These are phyloP conservation scores for Brachyistius frenatus DNA, from an alignment of 2,113 vertebrate genomes.

Conservation along the genomic window DNA sequence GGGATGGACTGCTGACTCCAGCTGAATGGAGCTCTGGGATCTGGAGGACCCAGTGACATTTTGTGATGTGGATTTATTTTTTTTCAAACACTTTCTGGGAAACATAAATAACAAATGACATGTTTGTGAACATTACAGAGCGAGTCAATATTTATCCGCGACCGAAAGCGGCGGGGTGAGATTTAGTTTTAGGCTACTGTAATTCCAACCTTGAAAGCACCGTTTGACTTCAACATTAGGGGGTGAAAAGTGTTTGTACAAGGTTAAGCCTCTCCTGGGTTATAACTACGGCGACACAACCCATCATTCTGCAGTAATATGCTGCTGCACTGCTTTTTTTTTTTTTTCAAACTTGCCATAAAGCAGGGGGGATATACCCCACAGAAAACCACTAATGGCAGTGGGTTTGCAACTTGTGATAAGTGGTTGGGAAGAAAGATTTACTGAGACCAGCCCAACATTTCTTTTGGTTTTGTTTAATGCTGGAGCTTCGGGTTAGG, in stretches of 20 bases:
- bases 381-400: conserved; percentile 82
- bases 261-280: conserved; percentile 69
- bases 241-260: conserved; percentile 72
- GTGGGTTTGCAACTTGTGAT: conserved; percentile 81
- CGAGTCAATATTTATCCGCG: conserved; percentile 69
- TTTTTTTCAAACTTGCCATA: conserved; percentile 78
- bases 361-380: conserved; percentile 78
- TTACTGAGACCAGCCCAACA: conserved; percentile 81
- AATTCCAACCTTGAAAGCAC: conserved; percentile 58
- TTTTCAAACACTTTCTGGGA: conserved; percentile 60
- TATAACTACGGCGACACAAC: conserved; percentile 78
- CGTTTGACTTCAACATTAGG: conserved; percentile 51
- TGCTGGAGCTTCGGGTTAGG: conserved; percentile 58
- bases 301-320: conserved; percentile 77
- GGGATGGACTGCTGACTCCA: conserved; percentile 43
- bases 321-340: conserved; percentile 72
- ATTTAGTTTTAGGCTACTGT: conserved; percentile 56
- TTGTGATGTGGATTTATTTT: conserved; percentile 62
- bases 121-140: conserved; percentile 71
- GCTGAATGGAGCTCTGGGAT: conserved; percentile 42
- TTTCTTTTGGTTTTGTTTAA: conserved; percentile 80
- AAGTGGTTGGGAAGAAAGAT: conserved; percentile 80
- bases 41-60: conserved; percentile 43
- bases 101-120: conserved; percentile 72
- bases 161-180: conserved; percentile 61